Base-by-base conservation (phyloP, 2,888 invertebrate species). In the Caenorhabditis doughertyi region DNA sequence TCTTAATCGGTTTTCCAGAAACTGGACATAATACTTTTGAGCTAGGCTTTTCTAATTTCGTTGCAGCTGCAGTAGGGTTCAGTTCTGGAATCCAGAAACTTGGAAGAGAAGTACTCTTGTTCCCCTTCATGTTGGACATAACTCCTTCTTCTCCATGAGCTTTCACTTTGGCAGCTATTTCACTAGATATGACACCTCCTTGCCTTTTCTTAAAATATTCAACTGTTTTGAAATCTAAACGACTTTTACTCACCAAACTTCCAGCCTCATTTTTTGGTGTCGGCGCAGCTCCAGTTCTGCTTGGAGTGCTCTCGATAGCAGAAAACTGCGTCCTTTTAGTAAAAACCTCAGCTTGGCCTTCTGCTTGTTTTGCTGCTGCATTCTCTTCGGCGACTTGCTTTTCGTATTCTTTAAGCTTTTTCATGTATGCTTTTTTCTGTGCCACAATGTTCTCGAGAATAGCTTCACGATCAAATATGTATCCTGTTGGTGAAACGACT, bases 391-490 rank as follows among this genome's bases (percentile, higher is more conserved):
- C 83, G 16, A 74, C 70, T 55, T 91, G 90, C 56, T 88, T 84
- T 47, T 97, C 97, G 92, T 95, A 99, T 91, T 96, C 96, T 92
- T 98, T 98, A 87, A 97, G 88, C 92, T 96, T 95, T 56, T 96
- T 94, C 11, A 95, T 95, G 91, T 96, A 95, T 92, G 97, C 97
- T 90, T 95, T 96, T 92, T 98, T 99, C 92, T 97, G 97, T 1
- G 96, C 94, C 27, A 99, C 94, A 72, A 99, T 95, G 89, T 98
- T 98, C 92, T 97, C 96, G 2, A 99, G 93, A 89, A 99, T 96
- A 1, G 97, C 96, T 94, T 98, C 97, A 92, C 98, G 97, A 92
- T 99, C 99, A 92, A 96, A 99, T 13, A 99, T 93, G 92, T 95
- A 96, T 0, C 99, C 99, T 91, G 98, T 96, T 1, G 91, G 90